Conservation (phyloP, 2,888 invertebrate species). For the Malacosoma neustria region DNA sequence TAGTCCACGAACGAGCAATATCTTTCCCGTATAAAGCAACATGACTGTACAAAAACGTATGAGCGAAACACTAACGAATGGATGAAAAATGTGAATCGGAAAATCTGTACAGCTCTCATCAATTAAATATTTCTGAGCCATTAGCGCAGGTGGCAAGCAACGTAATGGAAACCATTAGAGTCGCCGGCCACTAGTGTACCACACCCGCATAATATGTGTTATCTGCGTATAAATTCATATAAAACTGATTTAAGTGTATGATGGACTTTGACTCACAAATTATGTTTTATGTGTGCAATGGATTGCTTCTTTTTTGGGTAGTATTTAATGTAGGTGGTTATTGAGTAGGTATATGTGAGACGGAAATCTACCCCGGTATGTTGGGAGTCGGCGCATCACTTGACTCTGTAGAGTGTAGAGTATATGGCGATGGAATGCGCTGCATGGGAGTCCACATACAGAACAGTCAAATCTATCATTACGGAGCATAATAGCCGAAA, state of each 20-base stretch:
- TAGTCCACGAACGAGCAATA: neutral
- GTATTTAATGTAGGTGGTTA: too few relatives aligned
- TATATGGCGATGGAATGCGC: too few relatives aligned
- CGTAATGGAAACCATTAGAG: conserved; percentile 68
- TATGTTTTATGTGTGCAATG: too few relatives aligned
- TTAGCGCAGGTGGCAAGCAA: conserved; percentile 63
- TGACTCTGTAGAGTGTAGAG: too few relatives aligned
- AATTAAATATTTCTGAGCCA: conserved; percentile 70
- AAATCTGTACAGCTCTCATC: conserved; percentile 54
- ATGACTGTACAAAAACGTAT: conserved; percentile 3
- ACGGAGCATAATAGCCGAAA: too few relatives aligned
- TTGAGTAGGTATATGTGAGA: too few relatives aligned
- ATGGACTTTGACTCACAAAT: neutral
- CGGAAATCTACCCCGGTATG: too few relatives aligned
- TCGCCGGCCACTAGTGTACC: conserved; percentile 26
- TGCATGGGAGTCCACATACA: too few relatives aligned
- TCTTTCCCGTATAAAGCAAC: conserved; percentile 12
- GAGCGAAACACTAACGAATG: conserved; percentile 28
- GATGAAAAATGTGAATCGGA: conserved; percentile 50
- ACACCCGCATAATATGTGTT: conserved; percentile 34
- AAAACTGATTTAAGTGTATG: conserved; percentile 22
- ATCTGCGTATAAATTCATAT: conserved; percentile 33
- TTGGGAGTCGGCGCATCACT: too few relatives aligned
- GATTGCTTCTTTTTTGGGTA: too few relatives aligned
- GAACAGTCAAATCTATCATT: too few relatives aligned